Evolutionary conservation across 2,797 vertebrate species (phyloP).

Genomic region (Numenius phaeopus): DNA sequence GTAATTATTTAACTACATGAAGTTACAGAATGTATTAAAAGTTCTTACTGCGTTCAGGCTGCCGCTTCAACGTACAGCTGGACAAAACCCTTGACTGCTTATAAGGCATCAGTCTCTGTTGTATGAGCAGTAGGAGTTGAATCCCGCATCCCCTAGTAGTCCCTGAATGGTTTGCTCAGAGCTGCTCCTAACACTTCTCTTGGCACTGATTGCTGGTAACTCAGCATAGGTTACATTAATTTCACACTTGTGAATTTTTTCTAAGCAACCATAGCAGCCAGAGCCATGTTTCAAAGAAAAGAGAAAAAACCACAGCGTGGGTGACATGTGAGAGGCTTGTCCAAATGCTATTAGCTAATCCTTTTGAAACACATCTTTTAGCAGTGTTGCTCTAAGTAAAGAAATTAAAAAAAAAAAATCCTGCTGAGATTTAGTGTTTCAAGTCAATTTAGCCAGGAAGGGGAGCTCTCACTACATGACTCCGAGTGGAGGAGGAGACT

Average conservation of each 20-base stretch:
- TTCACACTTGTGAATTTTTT: slow-evolving; percentile 23
- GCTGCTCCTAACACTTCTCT: slow-evolving; percentile 26
- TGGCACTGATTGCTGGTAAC: not conserved
- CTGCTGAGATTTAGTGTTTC: not conserved
- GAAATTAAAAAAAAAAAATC: not conserved
- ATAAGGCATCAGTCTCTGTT: not conserved
- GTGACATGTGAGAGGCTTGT: not conserved
- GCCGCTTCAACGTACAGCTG: not conserved
- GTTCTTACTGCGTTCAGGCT: not conserved
- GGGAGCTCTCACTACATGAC: slow-evolving; percentile 30
- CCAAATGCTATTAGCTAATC: not conserved
- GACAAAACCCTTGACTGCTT: not conserved
- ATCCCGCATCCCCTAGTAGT: not conserved
- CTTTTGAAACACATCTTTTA: not conserved
- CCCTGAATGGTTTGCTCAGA: not conserved
- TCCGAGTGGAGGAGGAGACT: not conserved
- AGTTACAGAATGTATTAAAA: not conserved
- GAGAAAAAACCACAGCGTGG: not conserved
- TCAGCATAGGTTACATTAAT: slow-evolving; percentile 1
- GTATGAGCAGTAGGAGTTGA: not conserved
- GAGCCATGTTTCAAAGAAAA: not conserved
- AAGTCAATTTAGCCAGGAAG: slow-evolving; percentile 16
- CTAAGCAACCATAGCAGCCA: not conserved
- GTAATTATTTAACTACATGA: not conserved
- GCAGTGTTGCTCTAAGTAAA: not conserved